phyloP scores from a whole-genome alignment of 1,140 invertebrate genomes.

The Drosophila malerkotliana region DNA sequence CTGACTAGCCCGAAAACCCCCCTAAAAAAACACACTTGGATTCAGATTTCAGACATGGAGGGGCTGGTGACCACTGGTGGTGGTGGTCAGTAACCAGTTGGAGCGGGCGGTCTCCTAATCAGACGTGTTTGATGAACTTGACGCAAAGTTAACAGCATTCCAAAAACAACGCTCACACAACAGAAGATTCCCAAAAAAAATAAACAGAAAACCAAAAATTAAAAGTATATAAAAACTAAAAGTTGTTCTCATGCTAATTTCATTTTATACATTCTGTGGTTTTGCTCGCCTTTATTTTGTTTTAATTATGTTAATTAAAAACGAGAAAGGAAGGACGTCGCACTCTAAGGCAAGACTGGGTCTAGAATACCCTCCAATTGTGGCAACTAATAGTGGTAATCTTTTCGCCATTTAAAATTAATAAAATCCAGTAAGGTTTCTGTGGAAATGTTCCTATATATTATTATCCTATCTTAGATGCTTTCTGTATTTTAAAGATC shows the following conservation, averaged over 20 bases:
- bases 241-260: slow-evolving; percentile 77
- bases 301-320: slow-evolving; percentile 80
- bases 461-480: neutral
- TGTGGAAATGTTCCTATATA: neutral
- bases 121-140: slow-evolving; percentile 78
- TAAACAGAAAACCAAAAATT: slow-evolving; percentile 11
- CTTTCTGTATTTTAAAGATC: neutral
- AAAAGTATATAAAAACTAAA: slow-evolving; percentile 62
- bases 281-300: slow-evolving; percentile 70
- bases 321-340: slow-evolving; percentile 46
- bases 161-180: slow-evolving; percentile 13
- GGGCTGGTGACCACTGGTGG: slow-evolving; percentile 13
- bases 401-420: slow-evolving; percentile 12
- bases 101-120: slow-evolving; percentile 31
- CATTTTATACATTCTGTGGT: slow-evolving; percentile 41
- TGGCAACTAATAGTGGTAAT: neutral
- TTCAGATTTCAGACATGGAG: neutral
- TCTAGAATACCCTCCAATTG: slow-evolving; percentile 32
- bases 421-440: slow-evolving; percentile 6
- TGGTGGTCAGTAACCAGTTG: slow-evolving; percentile 25
- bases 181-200: slow-evolving; percentile 26
- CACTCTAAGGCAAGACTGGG: slow-evolving; percentile 10
- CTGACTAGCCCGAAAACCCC: slow-evolving; percentile 38
- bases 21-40: slow-evolving; percentile 6
- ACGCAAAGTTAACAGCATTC: slow-evolving; percentile 55